Conservation (phyloP, 2,113 vertebrate genomes). For the Tetrao urogallus region DNA sequence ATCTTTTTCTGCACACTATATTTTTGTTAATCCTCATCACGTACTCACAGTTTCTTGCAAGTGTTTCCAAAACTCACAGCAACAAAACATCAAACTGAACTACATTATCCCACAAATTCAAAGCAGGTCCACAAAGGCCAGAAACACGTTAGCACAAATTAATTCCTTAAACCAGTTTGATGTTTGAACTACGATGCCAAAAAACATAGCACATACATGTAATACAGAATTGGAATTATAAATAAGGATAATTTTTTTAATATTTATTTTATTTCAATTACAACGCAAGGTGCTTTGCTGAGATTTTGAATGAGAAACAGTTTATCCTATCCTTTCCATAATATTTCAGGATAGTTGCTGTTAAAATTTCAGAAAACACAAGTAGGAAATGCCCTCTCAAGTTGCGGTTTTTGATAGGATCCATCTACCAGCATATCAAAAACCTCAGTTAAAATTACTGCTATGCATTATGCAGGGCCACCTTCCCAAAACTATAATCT, state of each 20-base stretch:
- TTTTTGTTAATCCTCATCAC: neutral
- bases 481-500: neutral
- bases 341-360: neutral
- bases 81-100: neutral
- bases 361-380: neutral
- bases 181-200: neutral
- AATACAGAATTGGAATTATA: neutral
- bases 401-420: neutral
- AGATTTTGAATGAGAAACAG: neutral
- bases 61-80: neutral
- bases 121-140: neutral
- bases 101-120: neutral
- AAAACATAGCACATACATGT: neutral
- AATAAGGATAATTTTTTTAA: neutral
- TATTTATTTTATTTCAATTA: neutral
- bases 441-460: neutral
- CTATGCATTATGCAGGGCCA: neutral
- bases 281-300: neutral
- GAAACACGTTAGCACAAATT: neutral
- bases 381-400: neutral
- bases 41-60: neutral
- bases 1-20: neutral
- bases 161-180: neutral
- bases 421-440: neutral
- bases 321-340: neutral